Evolutionary conservation across 2,888 invertebrate genomes (phyloP).

Genomic region (Venustoraphidia nigricollis): DNA sequence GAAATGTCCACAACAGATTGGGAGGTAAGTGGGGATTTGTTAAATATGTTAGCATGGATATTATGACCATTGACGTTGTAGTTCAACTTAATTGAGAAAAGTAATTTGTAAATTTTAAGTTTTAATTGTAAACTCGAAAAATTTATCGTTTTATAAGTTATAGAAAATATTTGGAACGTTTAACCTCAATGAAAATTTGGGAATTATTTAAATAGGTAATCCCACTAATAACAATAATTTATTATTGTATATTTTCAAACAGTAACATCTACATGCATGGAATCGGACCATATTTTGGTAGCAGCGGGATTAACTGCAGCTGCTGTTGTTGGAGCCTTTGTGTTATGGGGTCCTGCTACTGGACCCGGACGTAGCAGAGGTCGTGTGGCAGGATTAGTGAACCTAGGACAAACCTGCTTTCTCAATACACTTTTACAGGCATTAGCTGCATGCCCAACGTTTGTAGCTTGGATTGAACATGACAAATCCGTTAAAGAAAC

Average conservation of each 20-base stretch:
- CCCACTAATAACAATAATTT: no score
- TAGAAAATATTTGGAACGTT: no score
- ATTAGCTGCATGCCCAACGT: conserved; percentile 71
- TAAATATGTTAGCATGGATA: background rate
- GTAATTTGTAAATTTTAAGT: no score
- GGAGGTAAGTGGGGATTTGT: conserved; percentile 1
- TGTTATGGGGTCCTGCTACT: conserved; percentile 62
- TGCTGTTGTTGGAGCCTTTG: conserved; percentile 68
- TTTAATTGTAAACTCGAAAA: no score
- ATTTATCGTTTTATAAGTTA: no score
- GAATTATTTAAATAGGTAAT: no score
- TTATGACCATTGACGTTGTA: no score
- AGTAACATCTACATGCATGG: conserved; percentile 29
- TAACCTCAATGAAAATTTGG: no score
- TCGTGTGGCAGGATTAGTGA: conserved; percentile 71
- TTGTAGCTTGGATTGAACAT: conserved; percentile 68
- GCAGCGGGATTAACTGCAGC: conserved; percentile 69
- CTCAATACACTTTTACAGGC: conserved; percentile 84
- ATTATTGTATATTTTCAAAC: no score
- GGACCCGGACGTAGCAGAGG: conserved; percentile 41
- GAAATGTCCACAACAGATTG: background rate
- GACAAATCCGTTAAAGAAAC: conserved; percentile 45
- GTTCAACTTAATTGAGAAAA: no score
- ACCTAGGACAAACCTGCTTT: conserved; percentile 87
- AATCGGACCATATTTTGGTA: conserved; percentile 59